These are phyloP conservation scores for Drosophila varians DNA, from an alignment of 1,140 invertebrate genomes.

Conservation along the genomic window DNA sequence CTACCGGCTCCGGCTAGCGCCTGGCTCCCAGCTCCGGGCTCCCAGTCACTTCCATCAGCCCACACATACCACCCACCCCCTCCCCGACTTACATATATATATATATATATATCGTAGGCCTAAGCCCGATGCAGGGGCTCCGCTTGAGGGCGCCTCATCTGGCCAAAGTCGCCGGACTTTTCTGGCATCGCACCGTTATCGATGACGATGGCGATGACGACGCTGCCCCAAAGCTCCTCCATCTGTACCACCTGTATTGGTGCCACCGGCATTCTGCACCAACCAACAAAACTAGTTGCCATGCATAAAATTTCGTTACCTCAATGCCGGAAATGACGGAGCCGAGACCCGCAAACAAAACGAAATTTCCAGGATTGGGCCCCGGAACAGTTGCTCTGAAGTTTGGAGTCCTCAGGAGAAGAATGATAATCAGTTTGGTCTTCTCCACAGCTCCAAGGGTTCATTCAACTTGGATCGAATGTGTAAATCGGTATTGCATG, in stretches of 20 bases:
- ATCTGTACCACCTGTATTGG: constrained; percentile 20
- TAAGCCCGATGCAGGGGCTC: constrained; percentile 49
- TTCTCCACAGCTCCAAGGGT: constrained; percentile 19
- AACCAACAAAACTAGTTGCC: constrained; percentile 54
- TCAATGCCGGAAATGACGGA: constrained; percentile 75
- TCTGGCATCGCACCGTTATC: constrained; percentile 55
- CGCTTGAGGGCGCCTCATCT: constrained; percentile 55
- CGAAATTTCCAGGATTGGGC: constrained; percentile 51
- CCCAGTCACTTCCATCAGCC: not conserved
- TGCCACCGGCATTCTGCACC: constrained; percentile 21
- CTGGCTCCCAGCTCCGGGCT: not conserved
- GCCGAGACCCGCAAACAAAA: constrained; percentile 46
- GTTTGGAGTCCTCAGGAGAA: constrained; percentile 6
- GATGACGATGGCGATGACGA: constrained; percentile 68
- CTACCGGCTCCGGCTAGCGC: constrained; percentile 15
- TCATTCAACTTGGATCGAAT: constrained; percentile 29
- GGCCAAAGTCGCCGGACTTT: constrained; percentile 63
- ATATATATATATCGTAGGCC: constrained; percentile 31
- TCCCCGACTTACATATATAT: not conserved
- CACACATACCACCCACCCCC: not conserved
- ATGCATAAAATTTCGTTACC: constrained; percentile 79
- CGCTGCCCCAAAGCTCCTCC: constrained; percentile 41
- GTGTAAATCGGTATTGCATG: not conserved
- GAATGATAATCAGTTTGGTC: constrained; percentile 42
- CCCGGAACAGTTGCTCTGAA: not conserved